phyloP scores from a whole-genome alignment of 2,888 invertebrate genomes.

The Pycnomerus fuliginosus region DNA sequence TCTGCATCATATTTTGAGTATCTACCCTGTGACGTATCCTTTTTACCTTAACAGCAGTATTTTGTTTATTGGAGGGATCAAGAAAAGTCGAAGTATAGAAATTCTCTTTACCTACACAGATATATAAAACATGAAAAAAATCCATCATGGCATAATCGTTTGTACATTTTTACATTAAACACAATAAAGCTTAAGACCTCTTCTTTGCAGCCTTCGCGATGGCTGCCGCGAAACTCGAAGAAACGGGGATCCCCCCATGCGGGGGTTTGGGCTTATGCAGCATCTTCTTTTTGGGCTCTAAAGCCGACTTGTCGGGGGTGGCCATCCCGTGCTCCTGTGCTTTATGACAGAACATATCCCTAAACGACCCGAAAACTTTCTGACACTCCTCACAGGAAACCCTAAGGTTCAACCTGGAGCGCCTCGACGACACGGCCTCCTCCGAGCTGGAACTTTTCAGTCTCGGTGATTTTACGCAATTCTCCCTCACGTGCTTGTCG shows the following conservation, averaged over 20 bases:
- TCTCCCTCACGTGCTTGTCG: conserved; percentile 42
- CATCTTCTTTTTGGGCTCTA: conserved; percentile 24
- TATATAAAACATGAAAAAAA: too few species aligned
- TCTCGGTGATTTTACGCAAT: conserved; percentile 42
- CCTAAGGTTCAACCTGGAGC: conserved; percentile 13
- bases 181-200: too few species aligned
- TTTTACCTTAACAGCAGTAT: too few species aligned
- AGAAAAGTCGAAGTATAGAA: too few species aligned
- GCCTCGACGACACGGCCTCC: conserved; percentile 14
- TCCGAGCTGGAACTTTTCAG: background rate
- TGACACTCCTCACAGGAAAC: conserved; percentile 40
- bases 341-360: conserved; percentile 36
- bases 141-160: too few species aligned
- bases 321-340: conserved; percentile 38
- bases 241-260: conserved; percentile 40
- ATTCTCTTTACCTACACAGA: too few species aligned
- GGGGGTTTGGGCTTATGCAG: conserved; percentile 27
- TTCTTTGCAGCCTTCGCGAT: too few species aligned
- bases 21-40: too few species aligned
- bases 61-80: too few species aligned
- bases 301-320: conserved; percentile 42
- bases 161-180: too few species aligned
- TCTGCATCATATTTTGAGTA: too few species aligned
- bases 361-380: conserved; percentile 37
- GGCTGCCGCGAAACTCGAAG: too few species aligned